phyloP scores from a whole-genome alignment of 2,113 vertebrate species.

The Rattus rattus region DNA sequence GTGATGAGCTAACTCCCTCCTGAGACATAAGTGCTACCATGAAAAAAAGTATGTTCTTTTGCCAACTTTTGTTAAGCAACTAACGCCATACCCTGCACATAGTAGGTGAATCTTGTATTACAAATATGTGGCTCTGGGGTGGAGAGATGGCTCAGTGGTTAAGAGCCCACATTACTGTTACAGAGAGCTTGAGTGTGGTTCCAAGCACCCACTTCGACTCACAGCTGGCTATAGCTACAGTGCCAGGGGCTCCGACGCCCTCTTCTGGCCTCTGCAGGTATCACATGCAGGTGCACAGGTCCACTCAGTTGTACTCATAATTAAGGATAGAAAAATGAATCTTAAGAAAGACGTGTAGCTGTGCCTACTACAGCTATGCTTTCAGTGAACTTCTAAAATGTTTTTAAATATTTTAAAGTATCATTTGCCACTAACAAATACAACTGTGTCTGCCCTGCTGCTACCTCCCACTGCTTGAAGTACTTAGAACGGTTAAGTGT shows the following conservation, averaged over 20 bases:
- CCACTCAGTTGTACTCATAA: background rate
- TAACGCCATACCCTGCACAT: background rate
- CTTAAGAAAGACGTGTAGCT: background rate
- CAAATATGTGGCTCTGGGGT: background rate
- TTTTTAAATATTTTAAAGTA: constrained; percentile 31
- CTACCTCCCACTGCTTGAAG: background rate
- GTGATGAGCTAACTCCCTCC: background rate
- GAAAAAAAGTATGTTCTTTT: background rate
- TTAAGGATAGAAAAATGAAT: no score
- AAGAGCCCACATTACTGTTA: background rate
- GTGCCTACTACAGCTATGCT: background rate
- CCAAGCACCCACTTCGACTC: no score
- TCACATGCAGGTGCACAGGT: background rate
- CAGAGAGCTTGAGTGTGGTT: background rate
- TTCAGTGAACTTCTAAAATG: constrained; percentile 61
- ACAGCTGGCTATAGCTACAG: background rate
- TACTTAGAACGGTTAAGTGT: constrained; percentile 24
- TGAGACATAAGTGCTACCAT: background rate
- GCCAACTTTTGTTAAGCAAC: constrained; percentile 6
- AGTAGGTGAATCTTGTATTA: background rate
- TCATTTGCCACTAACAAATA: background rate
- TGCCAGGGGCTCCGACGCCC: background rate
- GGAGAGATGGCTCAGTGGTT: background rate
- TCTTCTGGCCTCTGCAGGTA: background rate
- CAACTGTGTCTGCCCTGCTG: background rate